Conservation (phyloP, 2,113 vertebrate species). For the Sula dactylatra region DNA sequence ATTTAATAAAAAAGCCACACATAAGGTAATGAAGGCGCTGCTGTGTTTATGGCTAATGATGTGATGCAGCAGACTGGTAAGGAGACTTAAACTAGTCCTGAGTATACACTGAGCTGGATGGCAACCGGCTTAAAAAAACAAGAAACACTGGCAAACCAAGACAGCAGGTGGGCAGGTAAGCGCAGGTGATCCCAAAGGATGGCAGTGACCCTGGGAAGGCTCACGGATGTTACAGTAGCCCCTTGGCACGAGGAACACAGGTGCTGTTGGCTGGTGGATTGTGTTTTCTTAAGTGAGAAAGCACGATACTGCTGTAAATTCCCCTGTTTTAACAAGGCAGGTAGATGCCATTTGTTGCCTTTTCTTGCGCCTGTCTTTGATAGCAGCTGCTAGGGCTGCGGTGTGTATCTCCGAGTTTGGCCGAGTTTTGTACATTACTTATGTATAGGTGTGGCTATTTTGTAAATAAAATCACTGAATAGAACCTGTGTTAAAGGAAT, state of each 20-base stretch:
- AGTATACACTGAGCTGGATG: rapidly evolving
- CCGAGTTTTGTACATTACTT: rapidly evolving
- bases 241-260: rapidly evolving
- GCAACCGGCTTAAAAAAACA: rapidly evolving
- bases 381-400: neutral
- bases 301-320: rapidly evolving
- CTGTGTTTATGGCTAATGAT: rapidly evolving
- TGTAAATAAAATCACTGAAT: neutral
- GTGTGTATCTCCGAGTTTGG: neutral
- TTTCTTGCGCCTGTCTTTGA: neutral
- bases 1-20: no score
- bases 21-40: neutral
- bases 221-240: rapidly evolving
- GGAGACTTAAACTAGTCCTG: no score
- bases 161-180: neutral
- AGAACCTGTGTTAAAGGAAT: neutral
- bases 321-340: neutral
- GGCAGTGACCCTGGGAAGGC: neutral
- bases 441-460: neutral
- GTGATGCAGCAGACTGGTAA: neutral
- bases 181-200: rapidly evolving
- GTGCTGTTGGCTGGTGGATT: neutral
- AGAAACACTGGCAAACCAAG: rapidly evolving
- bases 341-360: neutral
- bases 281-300: neutral